Evolutionary conservation across 2,113 vertebrate species (phyloP), one percentile per base, ranked within the genome.

Genomic region (Chloropsis cyanopogon): DNA sequence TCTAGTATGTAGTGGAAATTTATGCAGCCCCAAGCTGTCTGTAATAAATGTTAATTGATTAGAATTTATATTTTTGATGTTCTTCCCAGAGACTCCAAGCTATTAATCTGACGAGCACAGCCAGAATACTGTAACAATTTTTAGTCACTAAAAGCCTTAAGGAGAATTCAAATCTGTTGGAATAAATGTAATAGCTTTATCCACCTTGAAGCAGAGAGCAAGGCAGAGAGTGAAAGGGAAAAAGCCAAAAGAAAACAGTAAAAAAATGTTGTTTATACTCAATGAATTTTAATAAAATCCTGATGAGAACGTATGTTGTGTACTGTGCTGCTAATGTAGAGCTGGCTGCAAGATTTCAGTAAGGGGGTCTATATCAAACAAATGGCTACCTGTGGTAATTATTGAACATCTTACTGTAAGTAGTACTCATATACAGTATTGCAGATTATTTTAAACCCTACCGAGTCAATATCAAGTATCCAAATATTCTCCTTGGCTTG

Each of bases 41-140:
- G 42, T 84, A 95, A 93, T 95, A 93, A 89, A 96, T 78, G 71
- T 88, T 95, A 96, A 95, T 92, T 94, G 75, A 95, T 93, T 93
- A 83, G 50, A 83, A 93, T 94, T 97, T 95, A 89, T 97, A 82
- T 83, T 94, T 97, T 93, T 96, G 88, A 83, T 95, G 57, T 78
- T 95, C 86, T 91, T 96, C 88, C 81, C 86, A 91, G 78, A 84
- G 10, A 77, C 47, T 76, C 56, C 57, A 82, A 86, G 61, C 57
- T 95, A 96, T 96, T 95, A 91, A 94, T 88, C 61, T 92, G 68
- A 81, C 33, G 26, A 92, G 90, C 25, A 57, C 12, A 73, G 31
- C 3, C 37, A 77, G 71, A 86, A 78, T 46, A 79, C 14, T 47
- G 37, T 56, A 94, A 69, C 37, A 94, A 82, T 77, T 81, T 90